Evolutionary conservation across 30 jellyfish, hydroid and myxozoan species (phyloP).

Genomic region (Pseudorhiza aurosa): DNA sequence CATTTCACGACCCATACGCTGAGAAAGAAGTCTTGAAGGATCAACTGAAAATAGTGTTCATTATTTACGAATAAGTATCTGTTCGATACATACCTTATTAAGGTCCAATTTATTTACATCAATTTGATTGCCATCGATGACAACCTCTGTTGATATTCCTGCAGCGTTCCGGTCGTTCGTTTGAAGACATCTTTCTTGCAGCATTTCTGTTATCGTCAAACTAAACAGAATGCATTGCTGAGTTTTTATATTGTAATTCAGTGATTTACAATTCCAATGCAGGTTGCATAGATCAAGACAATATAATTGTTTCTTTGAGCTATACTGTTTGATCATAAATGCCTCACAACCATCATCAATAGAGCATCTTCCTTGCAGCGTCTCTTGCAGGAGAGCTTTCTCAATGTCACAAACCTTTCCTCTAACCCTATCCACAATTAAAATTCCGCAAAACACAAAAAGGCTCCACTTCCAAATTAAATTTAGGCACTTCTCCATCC

Average conservation of each 20-base stretch:
- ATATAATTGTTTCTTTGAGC: constrained; percentile 6
- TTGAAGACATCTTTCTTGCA: background rate
- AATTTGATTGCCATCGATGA: background rate
- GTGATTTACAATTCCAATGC: constrained; percentile 14
- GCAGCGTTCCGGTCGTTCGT: background rate
- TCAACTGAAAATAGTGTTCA: no score
- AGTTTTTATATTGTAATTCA: constrained; percentile 8
- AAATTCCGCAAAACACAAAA: no score
- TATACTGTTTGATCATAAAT: background rate
- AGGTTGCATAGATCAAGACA: constrained; percentile 43
- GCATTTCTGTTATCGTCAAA: background rate
- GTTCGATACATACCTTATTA: background rate
- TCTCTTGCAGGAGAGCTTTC: no score
- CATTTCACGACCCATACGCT: no score
- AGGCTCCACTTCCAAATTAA: no score
- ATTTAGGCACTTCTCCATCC: no score
- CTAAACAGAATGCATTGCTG: constrained; percentile 9
- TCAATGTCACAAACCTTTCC: constrained; percentile 7
- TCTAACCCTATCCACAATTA: background rate
- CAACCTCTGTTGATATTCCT: background rate
- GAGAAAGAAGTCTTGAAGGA: no score
- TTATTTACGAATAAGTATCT: background rate
- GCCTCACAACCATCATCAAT: no score
- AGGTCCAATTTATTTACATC: constrained; percentile 5
- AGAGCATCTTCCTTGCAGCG: no score